Conservation (phyloP, 2,797 vertebrate genomes). For the Lagothrix lagotricha region DNA sequence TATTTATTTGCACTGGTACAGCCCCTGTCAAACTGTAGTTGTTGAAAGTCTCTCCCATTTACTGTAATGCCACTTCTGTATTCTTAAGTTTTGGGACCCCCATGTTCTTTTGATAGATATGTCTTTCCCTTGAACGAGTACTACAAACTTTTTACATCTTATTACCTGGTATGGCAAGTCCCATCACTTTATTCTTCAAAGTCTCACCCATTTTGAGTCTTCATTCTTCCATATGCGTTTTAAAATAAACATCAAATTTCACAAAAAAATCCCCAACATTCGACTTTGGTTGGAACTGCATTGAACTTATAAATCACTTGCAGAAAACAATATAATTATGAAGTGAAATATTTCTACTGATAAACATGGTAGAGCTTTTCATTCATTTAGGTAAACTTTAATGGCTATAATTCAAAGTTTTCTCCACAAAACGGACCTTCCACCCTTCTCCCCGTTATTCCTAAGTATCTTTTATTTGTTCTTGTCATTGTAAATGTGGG, state of each 20-base stretch:
- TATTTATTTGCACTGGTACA: background rate
- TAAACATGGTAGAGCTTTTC: background rate
- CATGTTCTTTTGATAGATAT: background rate
- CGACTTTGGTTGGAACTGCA: background rate
- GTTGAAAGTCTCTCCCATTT: background rate
- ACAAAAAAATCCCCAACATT: background rate
- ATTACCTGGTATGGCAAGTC: background rate
- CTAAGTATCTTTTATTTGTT: background rate
- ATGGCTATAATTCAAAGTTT: background rate
- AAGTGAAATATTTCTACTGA: background rate
- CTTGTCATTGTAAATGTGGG: background rate
- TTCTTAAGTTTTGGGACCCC: background rate
- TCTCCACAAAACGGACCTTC: background rate
- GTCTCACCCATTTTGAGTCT: background rate
- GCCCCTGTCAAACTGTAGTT: background rate
- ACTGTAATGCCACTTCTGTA: background rate
- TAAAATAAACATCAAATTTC: background rate
- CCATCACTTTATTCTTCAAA: background rate
- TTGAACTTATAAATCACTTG: background rate
- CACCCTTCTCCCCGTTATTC: background rate
- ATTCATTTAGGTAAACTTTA: background rate
- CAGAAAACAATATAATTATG: background rate
- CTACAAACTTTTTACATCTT: background rate
- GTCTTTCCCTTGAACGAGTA: background rate
- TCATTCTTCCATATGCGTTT: background rate